A percentile compares a stretch with the other conserved stretches of the same genome.
These are phyloP conservation scores for Gasterosteus nipponicus DNA, from an alignment of 2,113 vertebrate species.

Conservation along the genomic window DNA sequence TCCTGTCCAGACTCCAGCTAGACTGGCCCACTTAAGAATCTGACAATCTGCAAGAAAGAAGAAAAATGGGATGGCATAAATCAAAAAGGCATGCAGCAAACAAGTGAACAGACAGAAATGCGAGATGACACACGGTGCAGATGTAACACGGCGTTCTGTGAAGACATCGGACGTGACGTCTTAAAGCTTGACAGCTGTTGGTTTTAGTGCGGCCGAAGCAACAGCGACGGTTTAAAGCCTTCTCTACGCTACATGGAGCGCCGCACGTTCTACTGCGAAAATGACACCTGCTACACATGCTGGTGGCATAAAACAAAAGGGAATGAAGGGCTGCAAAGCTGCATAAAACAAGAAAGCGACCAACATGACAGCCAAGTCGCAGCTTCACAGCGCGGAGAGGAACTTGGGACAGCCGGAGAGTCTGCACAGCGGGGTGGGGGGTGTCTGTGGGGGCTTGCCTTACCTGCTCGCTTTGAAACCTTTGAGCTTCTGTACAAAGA, in stretches of 20 bases:
- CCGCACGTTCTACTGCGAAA: constrained; percentile 12
- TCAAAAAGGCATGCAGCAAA: constrained; percentile 78
- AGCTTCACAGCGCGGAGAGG: neutral
- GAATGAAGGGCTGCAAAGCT: constrained; percentile 12
- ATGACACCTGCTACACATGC: constrained; percentile 29
- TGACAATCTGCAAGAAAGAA: constrained; percentile 96
- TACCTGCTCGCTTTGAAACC: constrained; percentile 99
- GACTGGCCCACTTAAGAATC: constrained; percentile 92
- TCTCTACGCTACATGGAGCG: constrained; percentile 11
- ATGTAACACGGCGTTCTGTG: constrained; percentile 19
- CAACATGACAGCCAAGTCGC: constrained; percentile 1
- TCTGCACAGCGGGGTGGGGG: too few species aligned
- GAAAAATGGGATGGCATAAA: constrained; percentile 84
- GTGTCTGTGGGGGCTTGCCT: constrained; percentile 44
- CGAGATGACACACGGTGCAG: constrained; percentile 56
- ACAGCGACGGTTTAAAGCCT: neutral
- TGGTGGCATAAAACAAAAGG: constrained; percentile 10
- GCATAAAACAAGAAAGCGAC: neutral
- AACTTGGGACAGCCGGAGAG: neutral
- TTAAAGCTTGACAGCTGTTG: constrained; percentile 8
- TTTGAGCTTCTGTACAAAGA: constrained; percentile 99
- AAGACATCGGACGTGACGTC: constrained; percentile 28
- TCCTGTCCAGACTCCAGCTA: constrained; percentile 92
- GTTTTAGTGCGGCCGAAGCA: constrained; percentile 27
- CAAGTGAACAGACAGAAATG: constrained; percentile 73